These are phyloP conservation scores for Chanos chanos DNA, from an alignment of 2,797 vertebrate genomes.

Conservation along the genomic window DNA sequence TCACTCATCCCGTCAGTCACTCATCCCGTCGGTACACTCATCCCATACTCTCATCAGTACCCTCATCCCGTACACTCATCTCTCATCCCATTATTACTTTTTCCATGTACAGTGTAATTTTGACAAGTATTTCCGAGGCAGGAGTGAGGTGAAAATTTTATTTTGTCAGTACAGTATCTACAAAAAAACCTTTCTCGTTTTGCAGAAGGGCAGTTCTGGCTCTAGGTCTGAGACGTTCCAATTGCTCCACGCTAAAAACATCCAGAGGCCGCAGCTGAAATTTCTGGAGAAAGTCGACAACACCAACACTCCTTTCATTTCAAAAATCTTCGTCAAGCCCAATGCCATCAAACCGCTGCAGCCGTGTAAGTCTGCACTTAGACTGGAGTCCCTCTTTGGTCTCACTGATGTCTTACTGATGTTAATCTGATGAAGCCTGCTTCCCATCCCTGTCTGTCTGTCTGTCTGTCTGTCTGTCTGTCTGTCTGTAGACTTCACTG, in stretches of 20 bases:
- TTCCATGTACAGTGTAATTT: too few relatives aligned
- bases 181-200: background rate
- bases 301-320: slow-evolving; percentile 90
- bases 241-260: slow-evolving; percentile 91
- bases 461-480: background rate
- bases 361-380: slow-evolving; percentile 72
- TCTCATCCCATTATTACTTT: too few relatives aligned
- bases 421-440: too few relatives aligned
- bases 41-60: too few relatives aligned
- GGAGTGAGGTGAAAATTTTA: too few relatives aligned
- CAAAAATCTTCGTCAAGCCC: slow-evolving; percentile 93
- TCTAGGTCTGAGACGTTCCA: slow-evolving; percentile 80
- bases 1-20: too few relatives aligned
- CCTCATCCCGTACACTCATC: too few relatives aligned
- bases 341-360: slow-evolving; percentile 88
- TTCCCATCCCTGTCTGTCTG: background rate
- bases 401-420: background rate
- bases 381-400: too few relatives aligned
- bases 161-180: too few relatives aligned
- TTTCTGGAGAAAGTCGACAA: slow-evolving; percentile 94
- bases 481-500: slow-evolving; percentile 71
- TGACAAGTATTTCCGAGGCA: too few relatives aligned
- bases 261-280: slow-evolving; percentile 86
- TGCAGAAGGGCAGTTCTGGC: slow-evolving; percentile 70
- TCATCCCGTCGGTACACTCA: too few relatives aligned